These are phyloP conservation scores for Zele albiditarsus DNA, from an alignment of 2,888 invertebrate species.

Conservation along the genomic window DNA sequence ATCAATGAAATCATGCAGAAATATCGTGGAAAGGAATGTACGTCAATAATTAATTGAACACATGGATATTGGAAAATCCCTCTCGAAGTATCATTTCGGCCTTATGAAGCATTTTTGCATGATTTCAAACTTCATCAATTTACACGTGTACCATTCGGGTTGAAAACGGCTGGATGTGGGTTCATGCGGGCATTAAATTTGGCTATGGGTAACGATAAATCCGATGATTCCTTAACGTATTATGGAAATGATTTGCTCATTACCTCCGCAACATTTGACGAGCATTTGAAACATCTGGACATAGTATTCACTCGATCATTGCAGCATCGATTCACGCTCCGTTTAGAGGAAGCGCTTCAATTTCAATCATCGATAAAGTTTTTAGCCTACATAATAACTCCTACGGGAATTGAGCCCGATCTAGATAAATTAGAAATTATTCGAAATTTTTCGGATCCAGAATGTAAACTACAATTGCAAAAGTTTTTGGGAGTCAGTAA, in stretches of 20 bases:
- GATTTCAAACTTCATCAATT: constrained; percentile 56
- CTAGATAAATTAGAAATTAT: constrained; percentile 49
- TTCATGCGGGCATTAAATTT: constrained; percentile 50
- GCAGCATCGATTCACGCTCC: constrained; percentile 53
- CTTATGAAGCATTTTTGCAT: constrained; percentile 54
- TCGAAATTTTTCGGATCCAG: constrained; percentile 50
- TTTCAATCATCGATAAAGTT: constrained; percentile 34
- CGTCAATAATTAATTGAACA: constrained; percentile 52
- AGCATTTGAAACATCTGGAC: constrained; percentile 54
- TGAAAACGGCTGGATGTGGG: constrained; percentile 55
- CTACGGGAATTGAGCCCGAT: constrained; percentile 35
- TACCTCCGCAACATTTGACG: constrained; percentile 51
- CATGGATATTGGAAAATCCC: constrained; percentile 58
- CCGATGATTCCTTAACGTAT: constrained; percentile 50
- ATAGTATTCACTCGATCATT: constrained; percentile 49
- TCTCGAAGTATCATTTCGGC: constrained; percentile 42
- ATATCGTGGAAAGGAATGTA: constrained; percentile 50
- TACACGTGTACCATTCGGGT: constrained; percentile 59
- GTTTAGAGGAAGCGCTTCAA: constrained; percentile 53
- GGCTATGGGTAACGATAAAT: constrained; percentile 54
- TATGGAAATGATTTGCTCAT: constrained; percentile 63
- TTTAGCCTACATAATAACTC: constrained; percentile 40
- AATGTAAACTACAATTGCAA: constrained; percentile 54
- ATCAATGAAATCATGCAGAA: constrained; percentile 53
- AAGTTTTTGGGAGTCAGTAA: constrained; percentile 47